Base-by-base conservation (phyloP, 2,113 vertebrate genomes). In the Aix galericulata region DNA sequence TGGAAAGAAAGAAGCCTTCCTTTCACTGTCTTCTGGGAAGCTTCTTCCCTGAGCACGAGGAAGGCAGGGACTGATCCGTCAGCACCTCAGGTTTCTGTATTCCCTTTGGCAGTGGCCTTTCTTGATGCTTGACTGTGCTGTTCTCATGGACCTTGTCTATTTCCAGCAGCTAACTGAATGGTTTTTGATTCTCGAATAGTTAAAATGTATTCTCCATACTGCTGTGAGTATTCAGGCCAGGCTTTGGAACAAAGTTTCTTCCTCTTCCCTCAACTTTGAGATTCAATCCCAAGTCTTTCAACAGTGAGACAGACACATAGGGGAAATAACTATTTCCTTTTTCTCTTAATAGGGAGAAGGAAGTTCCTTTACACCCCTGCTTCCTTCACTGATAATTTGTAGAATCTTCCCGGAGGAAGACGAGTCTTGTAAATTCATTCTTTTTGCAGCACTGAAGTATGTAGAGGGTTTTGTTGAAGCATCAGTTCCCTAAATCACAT, bases 351-450 rank as follows among this genome's bases (percentile, higher is more conserved):
- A 62, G 40, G 20, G 48, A 80, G 77, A 91, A 36, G 14, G 29
- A 21, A 82, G 29, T 22, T 64, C 17, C 27, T 89, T 78, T 68
- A 53, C 18, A 50, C 73, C 13, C 23, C 23, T 85, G 15, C 29
- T 77, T 15, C 48, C 44, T 87, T 91, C 25, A 38, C 58, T 87
- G 46, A 34, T 82, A 79, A 66, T 71, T 59, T 67, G 22, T 12
- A 89, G n/a, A 50, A 36, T 94, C 58, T 64, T 83, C 17, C 50
- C 89, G n/a, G 48, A 88, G 50, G 44, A 82, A 73, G 82, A 81
- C 36, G 11, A 3, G 9, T 53, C 44, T 52, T 89, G 20, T 40
- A 84, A 59, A 26, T 79, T 82, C 26, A 26, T 79, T 82, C 26
- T 75, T 73, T 56, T 58, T 82, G 23, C 48, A 91, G n/a, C 31